These are phyloP conservation scores for Papilio glaucus DNA, from an alignment of 1,140 invertebrate genomes.

Conservation along the genomic window DNA sequence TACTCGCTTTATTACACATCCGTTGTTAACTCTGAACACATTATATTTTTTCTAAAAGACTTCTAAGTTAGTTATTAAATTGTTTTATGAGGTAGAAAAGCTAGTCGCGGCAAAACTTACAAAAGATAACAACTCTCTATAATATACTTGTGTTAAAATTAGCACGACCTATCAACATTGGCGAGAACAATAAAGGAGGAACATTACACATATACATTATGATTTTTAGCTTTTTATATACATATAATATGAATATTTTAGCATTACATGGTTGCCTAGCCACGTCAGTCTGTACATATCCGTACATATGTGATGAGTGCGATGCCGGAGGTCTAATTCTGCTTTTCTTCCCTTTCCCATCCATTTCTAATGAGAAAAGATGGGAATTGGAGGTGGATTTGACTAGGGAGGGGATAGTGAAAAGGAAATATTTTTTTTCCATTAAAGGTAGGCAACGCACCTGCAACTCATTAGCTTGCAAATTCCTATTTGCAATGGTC, in stretches of 20 bases:
- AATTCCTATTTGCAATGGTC: no score
- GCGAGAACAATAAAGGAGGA: slow-evolving; percentile 4
- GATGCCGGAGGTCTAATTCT: no score
- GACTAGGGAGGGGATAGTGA: no score
- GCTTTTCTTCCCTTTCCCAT: no score
- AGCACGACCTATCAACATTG: background rate
- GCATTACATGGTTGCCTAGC: no score
- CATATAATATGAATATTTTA: background rate
- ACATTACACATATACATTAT: background rate
- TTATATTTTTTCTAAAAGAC: slow-evolving; percentile 1
- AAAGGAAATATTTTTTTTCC: no score
- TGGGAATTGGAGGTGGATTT: no score
- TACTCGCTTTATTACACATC: slow-evolving; percentile 1
- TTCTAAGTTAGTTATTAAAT: slow-evolving; percentile 10
- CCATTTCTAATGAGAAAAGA: no score
- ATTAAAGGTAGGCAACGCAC: no score
- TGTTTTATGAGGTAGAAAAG: slow-evolving; percentile 17
- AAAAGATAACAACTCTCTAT: slow-evolving; percentile 4
- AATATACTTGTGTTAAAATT: slow-evolving; percentile 23
- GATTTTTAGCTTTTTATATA: background rate
- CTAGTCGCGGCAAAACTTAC: slow-evolving; percentile 9
- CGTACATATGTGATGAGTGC: no score
- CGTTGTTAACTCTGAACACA: slow-evolving; percentile 7
- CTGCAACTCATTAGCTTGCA: no score
- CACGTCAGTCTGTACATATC: background rate